phyloP scores from a whole-genome alignment of 2,113 vertebrate genomes.

The Brachypteracias leptosomus region DNA sequence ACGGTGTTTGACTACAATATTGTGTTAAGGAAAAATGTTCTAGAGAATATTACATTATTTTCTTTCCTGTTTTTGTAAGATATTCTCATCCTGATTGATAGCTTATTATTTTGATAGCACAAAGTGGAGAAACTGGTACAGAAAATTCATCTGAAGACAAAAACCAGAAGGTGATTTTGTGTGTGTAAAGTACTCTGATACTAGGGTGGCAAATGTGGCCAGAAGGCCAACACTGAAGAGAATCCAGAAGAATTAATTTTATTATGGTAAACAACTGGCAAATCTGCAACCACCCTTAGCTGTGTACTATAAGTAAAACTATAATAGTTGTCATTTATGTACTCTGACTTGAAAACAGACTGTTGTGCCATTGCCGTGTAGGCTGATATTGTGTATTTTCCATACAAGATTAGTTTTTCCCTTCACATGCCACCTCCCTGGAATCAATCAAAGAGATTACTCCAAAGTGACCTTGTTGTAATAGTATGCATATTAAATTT shows the following conservation, averaged over 20 bases:
- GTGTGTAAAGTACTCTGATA: neutral
- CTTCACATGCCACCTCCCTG: neutral
- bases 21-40: neutral
- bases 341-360: neutral
- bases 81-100: neutral
- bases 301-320: neutral
- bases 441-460: slow-evolving; percentile 24
- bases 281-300: neutral
- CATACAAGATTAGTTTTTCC: neutral
- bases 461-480: slow-evolving; percentile 31
- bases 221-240: neutral
- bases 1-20: neutral
- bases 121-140: neutral
- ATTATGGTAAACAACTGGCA: neutral
- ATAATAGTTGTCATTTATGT: slow-evolving; percentile 1
- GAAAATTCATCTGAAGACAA: neutral
- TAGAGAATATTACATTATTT: neutral
- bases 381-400: neutral
- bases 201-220: neutral
- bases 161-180: neutral
- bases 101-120: neutral
- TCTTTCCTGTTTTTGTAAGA: neutral
- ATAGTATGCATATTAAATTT: slow-evolving; percentile 19
- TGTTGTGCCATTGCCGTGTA: neutral
- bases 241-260: neutral